These are phyloP conservation scores for Anagrus nilaparvatae DNA, from an alignment of 1,140 invertebrate genomes.

Conservation along the genomic window DNA sequence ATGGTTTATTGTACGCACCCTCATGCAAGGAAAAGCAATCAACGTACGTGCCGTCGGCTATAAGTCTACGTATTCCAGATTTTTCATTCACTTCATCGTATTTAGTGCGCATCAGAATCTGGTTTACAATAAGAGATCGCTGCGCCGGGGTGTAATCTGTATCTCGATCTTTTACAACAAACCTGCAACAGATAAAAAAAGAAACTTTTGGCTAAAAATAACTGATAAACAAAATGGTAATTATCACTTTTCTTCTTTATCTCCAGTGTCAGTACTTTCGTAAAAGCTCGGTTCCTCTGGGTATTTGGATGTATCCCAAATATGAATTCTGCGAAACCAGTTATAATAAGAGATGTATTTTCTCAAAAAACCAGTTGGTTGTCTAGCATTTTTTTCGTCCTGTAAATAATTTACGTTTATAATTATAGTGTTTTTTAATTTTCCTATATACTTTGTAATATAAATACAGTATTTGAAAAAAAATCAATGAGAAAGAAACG, in stretches of 20 bases:
- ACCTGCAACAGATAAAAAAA: too few species aligned
- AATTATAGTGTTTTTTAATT: too few species aligned
- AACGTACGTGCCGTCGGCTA: slow-evolving; percentile 76
- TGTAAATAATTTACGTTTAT: too few species aligned
- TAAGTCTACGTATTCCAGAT: slow-evolving; percentile 73
- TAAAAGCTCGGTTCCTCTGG: slow-evolving; percentile 71
- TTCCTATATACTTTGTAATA: too few species aligned
- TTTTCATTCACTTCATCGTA: slow-evolving; percentile 65
- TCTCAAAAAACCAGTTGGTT: too few species aligned
- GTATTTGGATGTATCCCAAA: slow-evolving; percentile 34
- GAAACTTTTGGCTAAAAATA: too few species aligned
- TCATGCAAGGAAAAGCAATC: slow-evolving; percentile 92
- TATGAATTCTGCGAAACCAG: slow-evolving; percentile 29
- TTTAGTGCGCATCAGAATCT: slow-evolving; percentile 72
- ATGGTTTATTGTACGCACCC: slow-evolving; percentile 63
- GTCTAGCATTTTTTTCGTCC: too few species aligned
- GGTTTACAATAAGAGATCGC: slow-evolving; percentile 84
- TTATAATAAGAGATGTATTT: too few species aligned
- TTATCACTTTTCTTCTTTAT: slow-evolving; percentile 80
- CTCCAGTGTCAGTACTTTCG: slow-evolving; percentile 59
- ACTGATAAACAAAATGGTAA: too few species aligned
- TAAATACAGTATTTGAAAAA: too few species aligned
- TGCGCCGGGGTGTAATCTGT: slow-evolving; percentile 80
- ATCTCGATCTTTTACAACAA: slow-evolving; percentile 79
- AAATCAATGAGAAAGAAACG: too few species aligned